Percentiles rank a stretch among this genome's conserved stretches.
Evolutionary conservation across 2,888 invertebrate species (phyloP).

Genomic region (Orthosia gothica): DNA sequence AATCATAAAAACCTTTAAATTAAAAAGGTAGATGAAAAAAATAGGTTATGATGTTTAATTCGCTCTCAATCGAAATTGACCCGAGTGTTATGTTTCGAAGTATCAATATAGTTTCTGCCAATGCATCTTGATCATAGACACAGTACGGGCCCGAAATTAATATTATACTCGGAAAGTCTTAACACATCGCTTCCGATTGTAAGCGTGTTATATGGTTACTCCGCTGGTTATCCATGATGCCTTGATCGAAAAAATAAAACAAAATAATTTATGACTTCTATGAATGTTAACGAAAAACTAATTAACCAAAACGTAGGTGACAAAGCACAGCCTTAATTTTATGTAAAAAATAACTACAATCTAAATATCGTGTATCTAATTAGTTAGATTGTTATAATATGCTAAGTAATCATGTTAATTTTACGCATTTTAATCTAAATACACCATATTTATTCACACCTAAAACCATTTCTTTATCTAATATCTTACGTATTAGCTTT

Average conservation of each 20-base stretch:
- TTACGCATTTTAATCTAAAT: slow-evolving; percentile 88
- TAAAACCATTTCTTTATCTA: slow-evolving; percentile 87
- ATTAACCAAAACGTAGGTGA: slow-evolving; percentile 21
- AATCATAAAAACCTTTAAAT: not conserved
- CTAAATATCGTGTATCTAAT: slow-evolving; percentile 88
- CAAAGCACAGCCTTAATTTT: slow-evolving; percentile 81
- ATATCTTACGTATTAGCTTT: slow-evolving; percentile 87
- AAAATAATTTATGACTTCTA: not conserved
- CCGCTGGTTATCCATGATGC: slow-evolving; percentile 5
- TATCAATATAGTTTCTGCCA: not conserved
- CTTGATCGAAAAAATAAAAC: slow-evolving; percentile 4
- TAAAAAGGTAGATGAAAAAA: not conserved
- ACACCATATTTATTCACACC: slow-evolving; percentile 89
- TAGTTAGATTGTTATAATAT: slow-evolving; percentile 82
- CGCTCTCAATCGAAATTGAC: not conserved
- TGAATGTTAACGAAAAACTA: slow-evolving; percentile 3
- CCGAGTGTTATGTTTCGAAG: not conserved
- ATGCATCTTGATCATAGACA: not conserved
- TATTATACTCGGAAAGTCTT: not conserved
- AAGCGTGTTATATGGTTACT: slow-evolving; percentile 11
- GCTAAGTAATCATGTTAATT: slow-evolving; percentile 82
- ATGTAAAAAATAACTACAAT: slow-evolving; percentile 81
- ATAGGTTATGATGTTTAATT: not conserved
- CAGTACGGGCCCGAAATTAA: not conserved
- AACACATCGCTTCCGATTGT: not conserved